Evolutionary conservation across 2,888 invertebrate genomes (phyloP), one percentile per base, ranked within the genome.

Genomic region (Mythimna albipuncta): DNA sequence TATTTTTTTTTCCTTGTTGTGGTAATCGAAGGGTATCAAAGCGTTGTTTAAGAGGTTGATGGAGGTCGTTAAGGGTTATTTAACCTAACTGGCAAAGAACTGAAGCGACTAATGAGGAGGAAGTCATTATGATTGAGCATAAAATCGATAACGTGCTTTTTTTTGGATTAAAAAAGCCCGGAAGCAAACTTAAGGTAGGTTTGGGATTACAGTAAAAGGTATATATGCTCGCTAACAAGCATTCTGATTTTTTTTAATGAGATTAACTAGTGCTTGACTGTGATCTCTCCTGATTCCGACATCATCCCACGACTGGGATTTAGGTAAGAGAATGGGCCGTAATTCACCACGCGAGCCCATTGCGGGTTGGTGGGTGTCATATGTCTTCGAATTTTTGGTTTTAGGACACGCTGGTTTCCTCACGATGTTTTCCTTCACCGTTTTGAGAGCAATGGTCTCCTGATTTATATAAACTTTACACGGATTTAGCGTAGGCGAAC

Each of bases 1-100:
- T 21, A 47, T 62, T 67, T 70, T 78, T 64, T 71, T 64, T 70
- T 74, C 74, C 67, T 54, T 65, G 55, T 73, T 54, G 32, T 32
- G 26, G 58, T 10, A 70, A 78, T 69, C 26, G 35, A 69, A 55
- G 61, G 19, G 38, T 66, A 66, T 64, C 64, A 65, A 64, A 50
- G 64, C 54, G 59, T 65, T 74, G 61, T 77, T 73, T 67, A 57
- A 55, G 64, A 50, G 52, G 41, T 55, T 54, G 35, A 9, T 10
- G 32, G 52, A 73, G 50, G 38, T 57, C 47, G 35, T 64, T 66
- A 66, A 50, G 65, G 21, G 41, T n/a, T 59, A 69, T 69, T 78
- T 54, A 50, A 66, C 50, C 19, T 68, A 7, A 9, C 26, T 64
- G 50, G 32, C 10, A 26, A 64, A 32, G 47, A 65, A 61, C 11